phyloP scores from a whole-genome alignment of 2,797 vertebrate species.

The Mormyrops attenuatus region DNA sequence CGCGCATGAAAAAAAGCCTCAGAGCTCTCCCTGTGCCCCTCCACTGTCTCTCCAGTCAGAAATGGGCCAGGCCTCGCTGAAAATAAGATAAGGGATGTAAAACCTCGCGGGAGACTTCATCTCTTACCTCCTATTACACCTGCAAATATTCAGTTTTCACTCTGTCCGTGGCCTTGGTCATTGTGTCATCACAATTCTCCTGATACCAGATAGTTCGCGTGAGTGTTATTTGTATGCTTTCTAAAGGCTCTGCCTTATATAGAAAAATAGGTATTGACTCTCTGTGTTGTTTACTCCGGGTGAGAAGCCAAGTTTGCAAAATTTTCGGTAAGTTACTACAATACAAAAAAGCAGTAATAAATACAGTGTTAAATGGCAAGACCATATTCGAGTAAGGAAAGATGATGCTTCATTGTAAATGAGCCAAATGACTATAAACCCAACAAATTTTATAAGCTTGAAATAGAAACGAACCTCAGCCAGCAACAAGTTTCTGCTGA shows the following conservation, averaged over 20 bases:
- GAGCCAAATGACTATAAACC: neutral
- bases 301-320: neutral
- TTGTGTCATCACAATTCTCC: neutral
- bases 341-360: neutral
- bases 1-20: neutral
- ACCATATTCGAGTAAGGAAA: neutral
- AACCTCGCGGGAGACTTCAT: neutral
- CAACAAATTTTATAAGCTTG: neutral
- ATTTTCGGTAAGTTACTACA: neutral
- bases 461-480: neutral
- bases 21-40: neutral
- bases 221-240: neutral
- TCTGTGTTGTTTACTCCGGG: neutral
- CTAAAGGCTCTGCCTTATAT: neutral
- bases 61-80: neutral
- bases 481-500: neutral
- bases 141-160: neutral
- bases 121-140: neutral
- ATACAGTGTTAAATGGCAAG: neutral
- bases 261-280: neutral
- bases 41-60: slow-evolving; percentile 3
- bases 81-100: neutral
- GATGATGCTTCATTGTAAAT: neutral
- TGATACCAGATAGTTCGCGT: neutral
- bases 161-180: neutral